These are phyloP conservation scores for Cerceris rybyensis DNA, from an alignment of 2,888 invertebrate species.

Conservation along the genomic window DNA sequence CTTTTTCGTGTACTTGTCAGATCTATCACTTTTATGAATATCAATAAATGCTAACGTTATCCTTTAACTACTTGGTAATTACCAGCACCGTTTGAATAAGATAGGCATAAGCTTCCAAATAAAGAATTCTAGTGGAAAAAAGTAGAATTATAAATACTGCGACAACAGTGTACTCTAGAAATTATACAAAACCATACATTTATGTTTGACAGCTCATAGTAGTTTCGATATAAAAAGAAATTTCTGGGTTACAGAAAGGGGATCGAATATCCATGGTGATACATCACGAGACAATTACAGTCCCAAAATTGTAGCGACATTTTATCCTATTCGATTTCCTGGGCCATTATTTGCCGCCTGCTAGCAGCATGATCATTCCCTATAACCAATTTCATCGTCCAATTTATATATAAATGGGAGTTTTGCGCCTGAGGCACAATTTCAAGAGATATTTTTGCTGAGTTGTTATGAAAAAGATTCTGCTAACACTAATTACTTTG, in stretches of 20 bases:
- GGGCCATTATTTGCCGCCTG: constrained; percentile 50
- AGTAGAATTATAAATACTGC: too few relatives aligned
- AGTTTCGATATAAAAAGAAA: constrained; percentile 24
- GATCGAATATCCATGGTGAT: constrained; percentile 48
- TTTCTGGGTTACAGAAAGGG: constrained; percentile 19
- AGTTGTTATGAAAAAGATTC: constrained; percentile 12
- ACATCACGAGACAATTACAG: constrained; percentile 71
- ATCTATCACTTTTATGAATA: too few relatives aligned
- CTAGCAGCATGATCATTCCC: constrained; percentile 40
- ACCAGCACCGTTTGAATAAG: too few relatives aligned
- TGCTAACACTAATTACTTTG: too few relatives aligned
- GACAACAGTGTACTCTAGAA: not conserved
- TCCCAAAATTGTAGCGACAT: constrained; percentile 53
- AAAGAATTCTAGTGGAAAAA: too few relatives aligned
- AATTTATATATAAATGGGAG: constrained; percentile 71
- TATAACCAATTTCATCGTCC: constrained; percentile 68
- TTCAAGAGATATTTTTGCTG: constrained; percentile 48
- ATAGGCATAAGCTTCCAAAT: too few relatives aligned
- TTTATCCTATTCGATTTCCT: constrained; percentile 53
- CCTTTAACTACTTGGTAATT: too few relatives aligned
- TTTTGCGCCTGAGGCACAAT: constrained; percentile 55
- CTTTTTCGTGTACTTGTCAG: too few relatives aligned
- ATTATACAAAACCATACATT: not conserved
- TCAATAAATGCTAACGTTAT: too few relatives aligned
- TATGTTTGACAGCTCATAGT: not conserved